These are phyloP conservation scores for Drosophila elegans DNA, from an alignment of 1,140 invertebrate genomes.

Conservation along the genomic window DNA sequence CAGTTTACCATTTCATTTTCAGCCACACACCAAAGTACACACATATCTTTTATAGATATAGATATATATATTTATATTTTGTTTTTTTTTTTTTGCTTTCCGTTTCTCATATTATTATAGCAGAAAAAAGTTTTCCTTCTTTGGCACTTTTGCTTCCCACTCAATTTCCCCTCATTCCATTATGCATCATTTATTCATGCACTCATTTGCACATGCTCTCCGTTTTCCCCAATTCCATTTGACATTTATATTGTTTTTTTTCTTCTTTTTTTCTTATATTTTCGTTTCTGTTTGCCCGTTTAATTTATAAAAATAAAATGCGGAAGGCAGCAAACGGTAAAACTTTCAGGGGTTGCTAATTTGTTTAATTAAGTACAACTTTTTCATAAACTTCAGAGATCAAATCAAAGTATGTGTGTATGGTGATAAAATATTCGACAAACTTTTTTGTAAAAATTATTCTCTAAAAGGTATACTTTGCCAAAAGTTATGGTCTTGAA, in stretches of 20 bases:
- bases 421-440: too few species aligned
- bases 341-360: constrained; percentile 6
- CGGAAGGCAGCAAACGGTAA: constrained; percentile 3
- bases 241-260: constrained; percentile 26
- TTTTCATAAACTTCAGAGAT: background rate
- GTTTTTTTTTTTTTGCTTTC: constrained; percentile 1
- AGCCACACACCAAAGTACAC: constrained; percentile 17
- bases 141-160: constrained; percentile 18
- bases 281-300: constrained; percentile 16
- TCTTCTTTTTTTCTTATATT: constrained; percentile 1
- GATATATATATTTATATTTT: background rate
- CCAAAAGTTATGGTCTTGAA: background rate
- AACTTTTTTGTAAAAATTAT: too few species aligned
- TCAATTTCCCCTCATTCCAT: constrained; percentile 37
- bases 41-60: background rate
- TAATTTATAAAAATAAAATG: constrained; percentile 34
- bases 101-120: constrained; percentile 18
- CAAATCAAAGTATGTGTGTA: background rate
- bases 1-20: constrained; percentile 39
- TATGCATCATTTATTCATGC: constrained; percentile 54
- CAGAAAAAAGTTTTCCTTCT: constrained; percentile 9
- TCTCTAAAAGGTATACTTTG: too few species aligned
- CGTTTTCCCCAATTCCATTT: constrained; percentile 34
- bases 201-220: constrained; percentile 51
- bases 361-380: constrained; percentile 1